Evolutionary conservation across 2,797 vertebrate species (phyloP).

Genomic region (Kryptolebias ocellatus): DNA sequence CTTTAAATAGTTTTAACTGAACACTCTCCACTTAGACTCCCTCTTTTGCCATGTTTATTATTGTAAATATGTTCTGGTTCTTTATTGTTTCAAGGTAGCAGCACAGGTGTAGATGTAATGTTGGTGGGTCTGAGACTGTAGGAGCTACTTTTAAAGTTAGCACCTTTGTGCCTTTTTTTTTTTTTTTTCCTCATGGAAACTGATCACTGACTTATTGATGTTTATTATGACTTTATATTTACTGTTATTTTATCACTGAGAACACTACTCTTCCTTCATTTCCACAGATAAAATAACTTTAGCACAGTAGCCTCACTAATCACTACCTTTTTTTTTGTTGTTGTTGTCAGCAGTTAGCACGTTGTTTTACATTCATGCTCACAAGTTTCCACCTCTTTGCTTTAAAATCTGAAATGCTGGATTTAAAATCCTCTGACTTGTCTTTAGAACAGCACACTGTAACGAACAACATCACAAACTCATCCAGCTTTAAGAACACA

Average conservation of each 20-base stretch:
- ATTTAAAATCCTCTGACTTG: constrained; percentile 34
- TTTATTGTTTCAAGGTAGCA: constrained; percentile 51
- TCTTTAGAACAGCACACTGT: constrained; percentile 48
- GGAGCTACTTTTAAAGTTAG: constrained; percentile 67
- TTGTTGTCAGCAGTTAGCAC: constrained; percentile 22
- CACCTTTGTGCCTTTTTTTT: constrained; percentile 71
- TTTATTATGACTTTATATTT: constrained; percentile 18
- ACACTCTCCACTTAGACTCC: constrained; percentile 42
- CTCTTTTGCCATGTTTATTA: constrained; percentile 34
- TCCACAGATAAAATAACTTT: constrained; percentile 39
- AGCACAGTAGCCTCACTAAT: constrained; percentile 25
- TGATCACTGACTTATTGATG: constrained; percentile 41
- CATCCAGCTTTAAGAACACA: constrained; percentile 26
- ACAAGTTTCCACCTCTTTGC: not conserved
- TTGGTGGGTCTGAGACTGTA: constrained; percentile 66
- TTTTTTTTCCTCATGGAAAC: constrained; percentile 21
- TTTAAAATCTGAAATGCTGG: not conserved
- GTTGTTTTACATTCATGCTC: constrained; percentile 14
- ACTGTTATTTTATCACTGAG: constrained; percentile 34
- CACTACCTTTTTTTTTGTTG: constrained; percentile 44
- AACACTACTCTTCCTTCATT: constrained; percentile 44
- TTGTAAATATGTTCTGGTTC: constrained; percentile 25
- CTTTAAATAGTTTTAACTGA: constrained; percentile 54
- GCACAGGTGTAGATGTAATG: constrained; percentile 53
- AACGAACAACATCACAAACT: constrained; percentile 27